phyloP scores from a whole-genome alignment of 2,113 vertebrate genomes.

The Amazona vittata region DNA sequence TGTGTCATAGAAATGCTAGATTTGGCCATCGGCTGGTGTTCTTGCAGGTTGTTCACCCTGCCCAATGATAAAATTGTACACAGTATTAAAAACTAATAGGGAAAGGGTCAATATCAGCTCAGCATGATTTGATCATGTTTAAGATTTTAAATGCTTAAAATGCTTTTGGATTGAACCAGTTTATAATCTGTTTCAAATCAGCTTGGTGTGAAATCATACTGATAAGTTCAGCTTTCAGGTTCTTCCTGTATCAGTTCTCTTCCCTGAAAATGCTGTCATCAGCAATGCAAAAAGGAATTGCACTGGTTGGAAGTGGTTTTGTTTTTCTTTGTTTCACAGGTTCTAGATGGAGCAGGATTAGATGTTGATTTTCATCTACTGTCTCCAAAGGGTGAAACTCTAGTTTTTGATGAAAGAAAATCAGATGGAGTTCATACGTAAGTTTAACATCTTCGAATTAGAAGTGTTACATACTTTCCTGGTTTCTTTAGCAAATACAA shows the following conservation, averaged over 20 bases:
- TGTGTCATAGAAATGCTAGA: background rate
- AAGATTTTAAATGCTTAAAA: background rate
- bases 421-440: conserved; percentile 97
- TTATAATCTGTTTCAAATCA: background rate
- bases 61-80: background rate
- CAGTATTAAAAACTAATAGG: background rate
- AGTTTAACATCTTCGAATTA: conserved; percentile 64
- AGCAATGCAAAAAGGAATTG: background rate
- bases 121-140: background rate
- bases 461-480: background rate
- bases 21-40: background rate
- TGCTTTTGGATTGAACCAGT: background rate
- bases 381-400: conserved; percentile 85
- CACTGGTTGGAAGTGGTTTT: background rate
- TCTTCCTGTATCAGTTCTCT: background rate
- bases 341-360: conserved; percentile 92
- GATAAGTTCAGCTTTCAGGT: background rate
- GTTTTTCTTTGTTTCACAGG: conserved; percentile 73
- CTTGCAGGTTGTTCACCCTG: background rate
- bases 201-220: background rate
- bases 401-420: conserved; percentile 90
- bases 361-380: conserved; percentile 91
- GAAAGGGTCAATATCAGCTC: background rate
- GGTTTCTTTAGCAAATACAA: background rate
- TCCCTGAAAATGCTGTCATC: background rate